Evolutionary conservation across 2,113 vertebrate genomes (phyloP).

Genomic region (Hepsetus odoe): DNA sequence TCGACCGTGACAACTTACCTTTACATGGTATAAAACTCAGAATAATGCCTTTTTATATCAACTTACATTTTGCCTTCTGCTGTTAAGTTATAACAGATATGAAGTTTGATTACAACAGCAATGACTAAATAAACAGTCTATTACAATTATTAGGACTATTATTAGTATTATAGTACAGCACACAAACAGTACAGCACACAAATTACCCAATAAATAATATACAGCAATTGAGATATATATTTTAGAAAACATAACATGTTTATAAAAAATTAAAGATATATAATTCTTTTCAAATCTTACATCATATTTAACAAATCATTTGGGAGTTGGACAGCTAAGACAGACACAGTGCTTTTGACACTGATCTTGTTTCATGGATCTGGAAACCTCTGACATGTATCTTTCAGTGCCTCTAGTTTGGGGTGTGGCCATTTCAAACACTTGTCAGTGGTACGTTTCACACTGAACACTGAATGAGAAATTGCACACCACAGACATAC

Average conservation of each 20-base stretch:
- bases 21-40: no score
- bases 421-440: constrained; percentile 59
- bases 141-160: neutral
- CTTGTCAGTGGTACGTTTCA: constrained; percentile 50
- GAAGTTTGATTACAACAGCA: neutral
- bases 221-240: no score
- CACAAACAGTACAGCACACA: neutral
- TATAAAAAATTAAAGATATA: no score
- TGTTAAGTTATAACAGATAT: no score
- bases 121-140: neutral
- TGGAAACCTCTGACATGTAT: constrained; percentile 80
- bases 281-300: no score
- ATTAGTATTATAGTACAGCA: neutral
- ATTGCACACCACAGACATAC: constrained; percentile 69
- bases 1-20: no score
- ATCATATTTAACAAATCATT: neutral
- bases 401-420: constrained; percentile 71
- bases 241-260: no score
- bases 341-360: neutral
- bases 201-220: neutral
- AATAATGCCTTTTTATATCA: no score
- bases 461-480: constrained; percentile 38
- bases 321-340: neutral
- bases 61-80: no score
- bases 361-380: constrained; percentile 45